phyloP scores from a whole-genome alignment of 2,797 vertebrate genomes.

The Catostomus latipinnis region DNA sequence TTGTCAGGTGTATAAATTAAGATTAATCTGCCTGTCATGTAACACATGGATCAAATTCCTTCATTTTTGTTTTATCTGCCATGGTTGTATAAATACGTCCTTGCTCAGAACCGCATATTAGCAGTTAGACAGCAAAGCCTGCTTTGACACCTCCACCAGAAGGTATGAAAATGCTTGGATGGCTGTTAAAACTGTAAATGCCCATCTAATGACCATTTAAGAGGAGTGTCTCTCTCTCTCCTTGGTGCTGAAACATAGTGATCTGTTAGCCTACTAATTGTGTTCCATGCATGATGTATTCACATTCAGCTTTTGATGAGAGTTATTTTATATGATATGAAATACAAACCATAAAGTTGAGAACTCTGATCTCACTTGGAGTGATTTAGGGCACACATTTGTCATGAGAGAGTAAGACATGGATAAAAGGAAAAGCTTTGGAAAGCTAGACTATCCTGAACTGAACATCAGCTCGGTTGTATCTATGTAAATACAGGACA shows the following conservation, averaged over 20 bases:
- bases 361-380: slow-evolving; percentile 58
- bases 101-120: slow-evolving; percentile 22
- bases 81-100: slow-evolving; percentile 29
- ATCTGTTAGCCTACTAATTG: slow-evolving; percentile 67
- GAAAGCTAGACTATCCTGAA: slow-evolving; percentile 49
- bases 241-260: slow-evolving; percentile 68
- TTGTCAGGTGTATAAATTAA: slow-evolving; percentile 35
- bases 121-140: not conserved
- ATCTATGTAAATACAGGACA: slow-evolving; percentile 80
- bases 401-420: slow-evolving; percentile 43
- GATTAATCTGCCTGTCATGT: slow-evolving; percentile 23
- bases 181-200: slow-evolving; percentile 19
- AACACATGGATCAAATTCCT: slow-evolving; percentile 11
- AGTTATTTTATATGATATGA: slow-evolving; percentile 48
- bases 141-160: slow-evolving; percentile 18
- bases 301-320: slow-evolving; percentile 57
- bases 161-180: slow-evolving; percentile 5
- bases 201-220: not conserved
- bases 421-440: slow-evolving; percentile 39
- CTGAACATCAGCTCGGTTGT: slow-evolving; percentile 61
- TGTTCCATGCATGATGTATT: slow-evolving; percentile 75
- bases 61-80: slow-evolving; percentile 10
- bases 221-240: slow-evolving; percentile 49
- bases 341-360: slow-evolving; percentile 48
- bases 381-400: slow-evolving; percentile 38